Conservation (phyloP, 2,797 vertebrate genomes). For the Odontamblyopus lacepedii region DNA sequence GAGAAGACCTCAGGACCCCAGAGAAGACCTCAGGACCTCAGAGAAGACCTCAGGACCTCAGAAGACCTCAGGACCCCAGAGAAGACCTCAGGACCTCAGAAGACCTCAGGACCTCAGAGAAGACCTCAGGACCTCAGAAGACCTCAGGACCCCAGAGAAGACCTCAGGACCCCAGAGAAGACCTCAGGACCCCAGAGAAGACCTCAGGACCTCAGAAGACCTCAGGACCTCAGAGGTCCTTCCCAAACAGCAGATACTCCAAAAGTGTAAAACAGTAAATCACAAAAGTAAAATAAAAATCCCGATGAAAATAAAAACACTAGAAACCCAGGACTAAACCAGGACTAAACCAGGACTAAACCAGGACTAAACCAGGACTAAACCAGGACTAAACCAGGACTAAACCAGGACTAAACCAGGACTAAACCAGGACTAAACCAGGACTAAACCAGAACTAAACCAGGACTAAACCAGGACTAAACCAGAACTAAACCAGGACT, state of each 20-base stretch:
- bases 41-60: not conserved
- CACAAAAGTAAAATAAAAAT: too few species aligned
- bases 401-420: constrained; percentile 6
- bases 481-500: not conserved
- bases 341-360: constrained; percentile 3
- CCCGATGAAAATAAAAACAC: too few species aligned
- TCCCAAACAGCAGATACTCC: too few species aligned
- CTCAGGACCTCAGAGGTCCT: too few species aligned
- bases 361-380: not conserved
- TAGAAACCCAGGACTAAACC: not conserved
- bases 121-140: too few species aligned
- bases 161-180: too few species aligned
- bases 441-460: not conserved
- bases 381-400: not conserved
- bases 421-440: not conserved
- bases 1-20: not conserved
- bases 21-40: not conserved
- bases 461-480: not conserved
- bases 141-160: too few species aligned
- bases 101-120: not conserved
- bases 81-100: not conserved
- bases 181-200: too few species aligned
- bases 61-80: too few species aligned
- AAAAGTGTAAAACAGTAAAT: too few species aligned
- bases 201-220: too few species aligned